Evolutionary conservation across 2,888 invertebrate genomes (phyloP).

Genomic region (Lasioglossum marginatum): DNA sequence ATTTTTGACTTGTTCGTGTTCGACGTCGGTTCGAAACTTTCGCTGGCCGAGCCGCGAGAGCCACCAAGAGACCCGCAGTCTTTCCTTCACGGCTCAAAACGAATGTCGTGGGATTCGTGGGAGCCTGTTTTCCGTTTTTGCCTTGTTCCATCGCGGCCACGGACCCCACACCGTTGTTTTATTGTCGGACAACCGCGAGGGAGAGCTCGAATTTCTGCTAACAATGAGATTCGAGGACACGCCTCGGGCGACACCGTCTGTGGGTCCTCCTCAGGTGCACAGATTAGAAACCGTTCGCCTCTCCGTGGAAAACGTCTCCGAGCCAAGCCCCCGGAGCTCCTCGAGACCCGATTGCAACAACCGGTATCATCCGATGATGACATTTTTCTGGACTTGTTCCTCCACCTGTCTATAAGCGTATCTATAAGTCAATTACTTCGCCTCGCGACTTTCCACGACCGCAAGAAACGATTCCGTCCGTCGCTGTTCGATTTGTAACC

Average conservation of each 20-base stretch:
- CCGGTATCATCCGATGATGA: constrained; percentile 13
- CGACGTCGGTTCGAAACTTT: constrained; percentile 41
- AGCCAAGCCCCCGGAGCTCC: not conserved
- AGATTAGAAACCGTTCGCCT: constrained; percentile 29
- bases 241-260: constrained; percentile 60
- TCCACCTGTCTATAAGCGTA: not conserved
- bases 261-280: constrained; percentile 48
- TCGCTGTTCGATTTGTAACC: not conserved
- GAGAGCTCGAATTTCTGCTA: constrained; percentile 72
- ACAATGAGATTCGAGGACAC: constrained; percentile 59
- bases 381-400: not conserved
- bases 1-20: constrained; percentile 44
- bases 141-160: constrained; percentile 71
- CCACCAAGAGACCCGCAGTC: constrained; percentile 70
- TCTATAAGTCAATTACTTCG: not conserved
- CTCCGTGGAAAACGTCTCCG: constrained; percentile 23
- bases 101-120: constrained; percentile 77
- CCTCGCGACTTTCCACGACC: not conserved
- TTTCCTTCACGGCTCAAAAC: constrained; percentile 74
- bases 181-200: constrained; percentile 65
- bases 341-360: not conserved
- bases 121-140: constrained; percentile 76
- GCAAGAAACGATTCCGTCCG: not conserved
- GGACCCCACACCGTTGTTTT: constrained; percentile 70
- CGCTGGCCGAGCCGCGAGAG: constrained; percentile 51